Evolutionary conservation across 64 coral and sea anemone species (phyloP), one percentile per base, ranked within the genome.

Genomic region (Hydrozoanthus tunicans): DNA sequence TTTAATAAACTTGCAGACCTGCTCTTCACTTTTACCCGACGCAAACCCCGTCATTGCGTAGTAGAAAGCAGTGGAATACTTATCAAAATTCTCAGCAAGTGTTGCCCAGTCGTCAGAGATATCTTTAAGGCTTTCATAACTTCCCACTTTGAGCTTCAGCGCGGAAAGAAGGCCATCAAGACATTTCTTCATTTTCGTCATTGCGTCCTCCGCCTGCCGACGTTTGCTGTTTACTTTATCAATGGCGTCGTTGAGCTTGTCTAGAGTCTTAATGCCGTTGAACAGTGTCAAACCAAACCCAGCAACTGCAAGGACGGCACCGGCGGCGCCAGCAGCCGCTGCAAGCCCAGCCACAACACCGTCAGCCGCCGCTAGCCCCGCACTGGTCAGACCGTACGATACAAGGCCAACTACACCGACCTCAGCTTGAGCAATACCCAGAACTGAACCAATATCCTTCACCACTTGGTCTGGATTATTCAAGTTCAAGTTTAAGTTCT

Each of bases 251-350:
- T 94, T 66, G 26, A 94, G 78, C 71, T 90, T 90, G 59, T 94
- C 77, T 5, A 94, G 58, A 43, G 66, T 86, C 58, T 14, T 94
- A 59, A 94, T 90, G 81, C 93, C 93, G 56, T 83, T 90, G 79
- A 90, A 94, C 14, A 94, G 7, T 62, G 93, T 83, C 79, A 94
- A 79, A 60, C 93, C 86, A 94, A 94, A 94, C 9, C 93, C 93
- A 54, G 70, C 93, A 13, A 94, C 93, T 53, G 78, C 79, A 32
- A 90, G 79, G 6, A 90, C 93, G 32, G 86, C 65, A 3, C 86
- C 93, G 3, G 79, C 93, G 11, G 86, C 86, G 23, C 79, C 93
- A 20, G 93, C 93, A 43, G 84, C 66, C 1, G 86, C 93, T 90
- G 77, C 93, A 58, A 94, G 82, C 7, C 77, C 93, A 56, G 93